phyloP scores from a whole-genome alignment of 2,797 vertebrate species.

The Aphelocoma californica region DNA sequence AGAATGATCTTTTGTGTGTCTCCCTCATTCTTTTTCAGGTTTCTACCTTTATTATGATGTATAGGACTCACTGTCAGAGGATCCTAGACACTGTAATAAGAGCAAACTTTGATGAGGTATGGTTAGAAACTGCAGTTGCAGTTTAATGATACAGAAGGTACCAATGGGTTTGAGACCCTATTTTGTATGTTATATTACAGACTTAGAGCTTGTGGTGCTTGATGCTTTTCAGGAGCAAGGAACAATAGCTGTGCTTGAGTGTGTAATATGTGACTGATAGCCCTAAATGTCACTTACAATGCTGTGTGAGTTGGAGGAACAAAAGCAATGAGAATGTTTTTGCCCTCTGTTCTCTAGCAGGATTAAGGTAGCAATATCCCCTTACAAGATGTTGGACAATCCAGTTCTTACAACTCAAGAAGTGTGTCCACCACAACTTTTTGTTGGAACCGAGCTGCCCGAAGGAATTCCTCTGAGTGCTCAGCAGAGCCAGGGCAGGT shows the following conservation, averaged over 20 bases:
- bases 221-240: not conserved
- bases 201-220: not conserved
- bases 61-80: constrained; percentile 98
- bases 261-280: not conserved
- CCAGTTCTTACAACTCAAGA: not conserved
- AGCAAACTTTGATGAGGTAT: constrained; percentile 98
- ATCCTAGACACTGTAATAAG: constrained; percentile 99
- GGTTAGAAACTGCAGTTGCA: constrained; percentile 13
- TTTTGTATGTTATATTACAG: not conserved
- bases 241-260: not conserved
- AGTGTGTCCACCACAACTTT: not conserved
- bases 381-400: not conserved
- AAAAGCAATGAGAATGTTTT: not conserved
- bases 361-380: not conserved
- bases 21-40: constrained; percentile 80
- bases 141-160: not conserved
- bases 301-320: not conserved
- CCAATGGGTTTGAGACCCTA: not conserved
- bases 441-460: not conserved
- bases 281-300: not conserved
- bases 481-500: not conserved
- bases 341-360: not conserved
- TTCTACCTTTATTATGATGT: constrained; percentile 99
- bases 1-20: constrained; percentile 10
- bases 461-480: not conserved